Conservation (phyloP, 64 coral and sea anemone species). For the Dendronephthya gigantea region DNA sequence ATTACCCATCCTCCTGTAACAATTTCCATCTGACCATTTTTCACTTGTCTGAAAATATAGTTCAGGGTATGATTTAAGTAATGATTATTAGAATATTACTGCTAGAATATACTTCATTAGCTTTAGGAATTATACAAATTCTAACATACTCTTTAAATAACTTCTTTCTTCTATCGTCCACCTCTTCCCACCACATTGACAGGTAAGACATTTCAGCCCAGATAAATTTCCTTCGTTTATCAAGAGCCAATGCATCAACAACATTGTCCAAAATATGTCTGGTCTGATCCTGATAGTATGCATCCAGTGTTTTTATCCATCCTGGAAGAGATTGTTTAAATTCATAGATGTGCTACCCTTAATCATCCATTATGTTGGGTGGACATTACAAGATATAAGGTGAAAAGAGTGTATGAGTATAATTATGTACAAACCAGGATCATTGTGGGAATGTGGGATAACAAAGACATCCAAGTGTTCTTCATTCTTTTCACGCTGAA, state of each 20-base stretch:
- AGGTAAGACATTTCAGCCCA: constrained; percentile 98
- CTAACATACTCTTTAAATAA: constrained; percentile 45
- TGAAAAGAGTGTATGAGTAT: too few species aligned
- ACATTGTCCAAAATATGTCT: constrained; percentile 75
- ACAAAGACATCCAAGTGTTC: constrained; percentile 70
- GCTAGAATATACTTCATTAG: too few species aligned
- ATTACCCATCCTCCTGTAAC: constrained; percentile 98
- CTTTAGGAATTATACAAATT: too few species aligned
- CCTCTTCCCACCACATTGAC: constrained; percentile 81
- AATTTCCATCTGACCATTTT: constrained; percentile 71
- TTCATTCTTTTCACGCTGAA: constrained; percentile 51
- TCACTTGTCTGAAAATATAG: constrained; percentile 37
- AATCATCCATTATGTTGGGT: neutral
- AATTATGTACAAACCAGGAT: constrained; percentile 50
- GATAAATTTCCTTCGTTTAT: constrained; percentile 76
- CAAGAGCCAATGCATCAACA: constrained; percentile 57
- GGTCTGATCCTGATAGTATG: constrained; percentile 79
- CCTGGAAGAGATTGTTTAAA: constrained; percentile 38
- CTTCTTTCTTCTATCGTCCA: constrained; percentile 56
- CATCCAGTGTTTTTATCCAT: constrained; percentile 89
- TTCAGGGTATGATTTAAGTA: neutral
- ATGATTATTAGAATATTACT: neutral
- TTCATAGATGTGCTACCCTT: too few species aligned
- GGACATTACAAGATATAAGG: neutral
- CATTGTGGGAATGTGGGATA: constrained; percentile 93